Conservation (phyloP, 2,888 invertebrate species). For the Parapristionchus giblindavisi region DNA sequence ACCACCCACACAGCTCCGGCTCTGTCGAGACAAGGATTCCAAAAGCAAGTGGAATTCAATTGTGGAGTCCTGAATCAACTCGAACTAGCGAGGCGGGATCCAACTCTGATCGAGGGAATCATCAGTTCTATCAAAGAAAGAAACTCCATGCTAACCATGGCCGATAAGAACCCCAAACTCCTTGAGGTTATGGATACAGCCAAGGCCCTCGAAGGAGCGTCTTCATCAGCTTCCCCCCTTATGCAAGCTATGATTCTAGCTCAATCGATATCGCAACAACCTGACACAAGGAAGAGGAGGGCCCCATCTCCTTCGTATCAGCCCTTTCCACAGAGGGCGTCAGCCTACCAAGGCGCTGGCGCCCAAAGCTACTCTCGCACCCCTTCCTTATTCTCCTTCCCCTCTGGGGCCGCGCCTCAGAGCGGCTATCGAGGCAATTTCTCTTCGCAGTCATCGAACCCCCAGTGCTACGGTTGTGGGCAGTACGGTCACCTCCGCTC, state of each 20-base stretch:
- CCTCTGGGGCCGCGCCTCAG: neutral
- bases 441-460: neutral
- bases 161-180: neutral
- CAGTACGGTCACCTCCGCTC: neutral
- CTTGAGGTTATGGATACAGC: neutral
- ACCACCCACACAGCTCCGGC: neutral
- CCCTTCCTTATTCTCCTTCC: neutral
- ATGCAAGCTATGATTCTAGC: neutral
- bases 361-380: neutral
- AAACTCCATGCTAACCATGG: neutral
- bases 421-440: neutral
- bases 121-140: neutral
- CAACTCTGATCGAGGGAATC: neutral
- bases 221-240: neutral
- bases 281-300: neutral
- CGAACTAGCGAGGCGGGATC: neutral
- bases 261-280: neutral
- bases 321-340: constrained; percentile 9
- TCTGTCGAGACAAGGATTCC: neutral
- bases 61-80: neutral
- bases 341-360: neutral
- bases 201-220: neutral
- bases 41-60: neutral
- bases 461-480: neutral
- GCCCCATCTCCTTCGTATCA: neutral